Conservation (phyloP, 2,113 vertebrate genomes). For the Mystacornis crossleyi region DNA sequence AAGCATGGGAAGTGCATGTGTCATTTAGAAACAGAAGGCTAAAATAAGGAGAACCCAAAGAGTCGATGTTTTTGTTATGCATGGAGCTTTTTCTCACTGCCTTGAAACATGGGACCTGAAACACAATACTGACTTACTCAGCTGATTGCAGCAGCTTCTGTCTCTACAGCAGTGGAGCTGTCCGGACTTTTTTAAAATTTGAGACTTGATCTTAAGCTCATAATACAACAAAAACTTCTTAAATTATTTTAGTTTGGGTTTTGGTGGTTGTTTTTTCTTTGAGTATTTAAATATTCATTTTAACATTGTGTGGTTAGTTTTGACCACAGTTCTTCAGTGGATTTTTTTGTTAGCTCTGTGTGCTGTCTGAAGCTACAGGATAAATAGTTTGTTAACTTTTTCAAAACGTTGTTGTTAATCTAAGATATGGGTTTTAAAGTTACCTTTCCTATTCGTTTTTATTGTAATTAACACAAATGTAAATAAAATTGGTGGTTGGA, state of each 20-base stretch:
- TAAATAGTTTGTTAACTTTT: neutral
- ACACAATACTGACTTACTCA: neutral
- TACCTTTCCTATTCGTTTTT: neutral
- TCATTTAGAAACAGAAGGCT: neutral
- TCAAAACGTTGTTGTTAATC: neutral
- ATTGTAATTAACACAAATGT: neutral
- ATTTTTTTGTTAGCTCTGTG: neutral
- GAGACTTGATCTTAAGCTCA: neutral
- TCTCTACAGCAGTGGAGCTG: neutral
- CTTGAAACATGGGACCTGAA: neutral
- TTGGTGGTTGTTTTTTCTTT: neutral
- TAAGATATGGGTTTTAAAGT: neutral
- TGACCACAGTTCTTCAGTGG: neutral
- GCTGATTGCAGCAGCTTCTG: neutral
- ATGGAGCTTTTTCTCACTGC: neutral
- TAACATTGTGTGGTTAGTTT: neutral
- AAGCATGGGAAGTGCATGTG: neutral
- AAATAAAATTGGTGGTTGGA: neutral
- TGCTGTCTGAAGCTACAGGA: neutral
- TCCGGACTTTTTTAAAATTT: rapidly evolving
- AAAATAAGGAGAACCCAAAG: neutral
- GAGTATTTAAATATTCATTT: neutral
- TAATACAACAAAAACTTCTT: neutral
- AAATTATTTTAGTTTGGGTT: neutral
- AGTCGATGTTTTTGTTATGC: rapidly evolving